Evolutionary conservation across 2,888 invertebrate genomes (phyloP).

Genomic region (Amphipyra berbera): DNA sequence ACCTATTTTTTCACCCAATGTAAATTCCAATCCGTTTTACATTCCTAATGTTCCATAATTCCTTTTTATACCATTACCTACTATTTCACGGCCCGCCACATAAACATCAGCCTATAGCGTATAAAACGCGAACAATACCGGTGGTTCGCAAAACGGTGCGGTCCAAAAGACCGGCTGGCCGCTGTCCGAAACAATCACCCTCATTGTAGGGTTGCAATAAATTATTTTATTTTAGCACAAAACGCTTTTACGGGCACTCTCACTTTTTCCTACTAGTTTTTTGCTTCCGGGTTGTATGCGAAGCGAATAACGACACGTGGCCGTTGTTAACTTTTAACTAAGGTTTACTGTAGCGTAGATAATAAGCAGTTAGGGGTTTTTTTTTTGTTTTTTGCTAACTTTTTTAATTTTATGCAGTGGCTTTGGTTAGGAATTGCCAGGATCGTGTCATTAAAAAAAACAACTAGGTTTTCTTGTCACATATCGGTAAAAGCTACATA

Average conservation of each 20-base stretch:
- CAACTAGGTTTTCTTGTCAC: background rate
- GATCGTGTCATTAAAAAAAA: background rate
- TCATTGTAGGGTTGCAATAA: slow-evolving; percentile 74
- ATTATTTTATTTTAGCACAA: slow-evolving; percentile 77
- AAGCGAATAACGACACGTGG: slow-evolving; percentile 81
- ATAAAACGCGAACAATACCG: slow-evolving; percentile 65
- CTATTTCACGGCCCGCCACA: slow-evolving; percentile 22
- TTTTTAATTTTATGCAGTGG: slow-evolving; percentile 28
- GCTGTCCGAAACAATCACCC: slow-evolving; percentile 67
- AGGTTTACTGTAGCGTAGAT: slow-evolving; percentile 41
- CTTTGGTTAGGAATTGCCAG: background rate
- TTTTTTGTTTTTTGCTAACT: slow-evolving; percentile 16
- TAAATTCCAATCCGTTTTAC: no score
- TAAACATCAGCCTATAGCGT: slow-evolving; percentile 52
- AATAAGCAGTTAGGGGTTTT: slow-evolving; percentile 19
- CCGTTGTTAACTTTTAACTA: slow-evolving; percentile 70
- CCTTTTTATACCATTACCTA: slow-evolving; percentile 9
- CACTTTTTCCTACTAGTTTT: slow-evolving; percentile 82
- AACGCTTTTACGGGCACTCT: slow-evolving; percentile 76
- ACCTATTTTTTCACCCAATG: no score
- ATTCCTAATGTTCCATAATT: no score
- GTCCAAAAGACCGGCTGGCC: slow-evolving; percentile 50
- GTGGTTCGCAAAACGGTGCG: slow-evolving; percentile 68
- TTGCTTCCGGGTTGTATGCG: slow-evolving; percentile 72
- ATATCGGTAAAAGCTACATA: no score